Conservation (phyloP, 2,888 invertebrate genomes). For the Megastigmus dorsalis region DNA sequence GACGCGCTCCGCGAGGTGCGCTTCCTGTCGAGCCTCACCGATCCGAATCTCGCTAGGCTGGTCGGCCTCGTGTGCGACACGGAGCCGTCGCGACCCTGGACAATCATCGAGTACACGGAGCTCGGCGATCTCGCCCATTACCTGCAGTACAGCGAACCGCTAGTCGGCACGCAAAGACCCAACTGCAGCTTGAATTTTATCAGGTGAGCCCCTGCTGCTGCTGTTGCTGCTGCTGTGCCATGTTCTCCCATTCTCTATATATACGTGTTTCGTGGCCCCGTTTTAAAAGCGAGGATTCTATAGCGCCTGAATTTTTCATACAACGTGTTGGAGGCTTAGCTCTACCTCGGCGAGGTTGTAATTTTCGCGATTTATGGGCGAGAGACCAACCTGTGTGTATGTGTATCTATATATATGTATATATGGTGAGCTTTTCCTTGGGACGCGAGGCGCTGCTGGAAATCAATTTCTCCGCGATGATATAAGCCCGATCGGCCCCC, state of each 20-base stretch:
- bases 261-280: no score
- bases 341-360: no score
- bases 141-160: slow-evolving; percentile 75
- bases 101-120: slow-evolving; percentile 84
- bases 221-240: no score
- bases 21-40: slow-evolving; percentile 81
- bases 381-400: no score
- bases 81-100: slow-evolving; percentile 79
- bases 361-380: slow-evolving; percentile 43
- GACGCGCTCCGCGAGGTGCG: slow-evolving; percentile 80
- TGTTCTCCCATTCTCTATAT: neutral
- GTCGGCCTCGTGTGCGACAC: slow-evolving; percentile 77
- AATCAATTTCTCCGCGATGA: slow-evolving; percentile 38
- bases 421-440: slow-evolving; percentile 6
- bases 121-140: slow-evolving; percentile 85
- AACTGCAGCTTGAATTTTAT: slow-evolving; percentile 72
- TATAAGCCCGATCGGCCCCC: neutral
- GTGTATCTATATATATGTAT: no score
- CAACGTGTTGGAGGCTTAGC: no score
- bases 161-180: slow-evolving; percentile 69
- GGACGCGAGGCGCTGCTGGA: slow-evolving; percentile 8
- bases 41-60: slow-evolving; percentile 81
- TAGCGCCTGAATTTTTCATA: slow-evolving; percentile 16
- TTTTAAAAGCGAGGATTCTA: no score
- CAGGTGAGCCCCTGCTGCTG: no score